Percentiles rank a stretch among this genome's conserved stretches.
Conservation (phyloP, 2,797 vertebrate species). For the Octomys mimax region DNA sequence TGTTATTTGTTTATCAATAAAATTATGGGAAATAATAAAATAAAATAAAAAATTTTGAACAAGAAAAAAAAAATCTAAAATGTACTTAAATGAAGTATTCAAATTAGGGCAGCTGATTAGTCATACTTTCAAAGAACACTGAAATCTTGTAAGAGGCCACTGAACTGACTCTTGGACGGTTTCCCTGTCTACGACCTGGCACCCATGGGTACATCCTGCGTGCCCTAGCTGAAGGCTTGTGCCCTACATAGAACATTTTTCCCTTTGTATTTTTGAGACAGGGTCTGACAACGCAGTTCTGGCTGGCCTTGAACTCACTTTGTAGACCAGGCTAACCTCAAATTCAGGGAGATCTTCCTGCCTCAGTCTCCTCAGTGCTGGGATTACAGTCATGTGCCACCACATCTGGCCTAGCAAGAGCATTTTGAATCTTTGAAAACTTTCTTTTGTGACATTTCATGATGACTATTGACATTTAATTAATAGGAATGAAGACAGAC, state of each 20-base stretch:
- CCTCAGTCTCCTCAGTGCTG: no score
- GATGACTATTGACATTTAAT: background rate
- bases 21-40: no score
- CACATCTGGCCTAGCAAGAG: no score
- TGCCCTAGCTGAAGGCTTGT: background rate
- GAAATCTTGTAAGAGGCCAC: background rate
- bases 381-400: no score
- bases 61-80: no score
- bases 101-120: background rate
- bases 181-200: background rate
- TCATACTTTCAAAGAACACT: background rate
- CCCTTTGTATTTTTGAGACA: no score
- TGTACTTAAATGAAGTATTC: conserved; percentile 8
- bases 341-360: no score
- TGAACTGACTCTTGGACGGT: background rate
- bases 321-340: no score
- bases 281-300: no score
- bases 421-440: background rate
- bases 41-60: no score
- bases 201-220: background rate
- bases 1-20: no score
- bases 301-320: no score
- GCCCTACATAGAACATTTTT: background rate
- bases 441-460: background rate
- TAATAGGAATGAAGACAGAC: background rate